These are phyloP conservation scores for Pao palembangensis DNA, from an alignment of 2,113 vertebrate genomes.

Conservation along the genomic window DNA sequence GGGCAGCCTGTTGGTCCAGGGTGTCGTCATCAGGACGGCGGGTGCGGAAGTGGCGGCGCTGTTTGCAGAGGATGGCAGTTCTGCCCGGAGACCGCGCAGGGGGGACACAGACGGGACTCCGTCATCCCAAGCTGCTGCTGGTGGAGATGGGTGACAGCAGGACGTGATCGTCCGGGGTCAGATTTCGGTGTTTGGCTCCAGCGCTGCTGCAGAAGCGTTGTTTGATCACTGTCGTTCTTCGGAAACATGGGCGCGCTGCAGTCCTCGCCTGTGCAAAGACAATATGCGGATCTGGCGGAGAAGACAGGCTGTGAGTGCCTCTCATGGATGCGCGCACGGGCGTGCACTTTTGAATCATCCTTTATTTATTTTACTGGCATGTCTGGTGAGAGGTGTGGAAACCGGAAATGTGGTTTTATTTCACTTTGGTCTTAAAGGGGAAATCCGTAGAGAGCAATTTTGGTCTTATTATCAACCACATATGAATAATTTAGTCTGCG, in stretches of 20 bases:
- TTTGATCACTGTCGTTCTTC: too few relatives aligned
- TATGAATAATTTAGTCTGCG: constrained; percentile 49
- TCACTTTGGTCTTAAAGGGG: constrained; percentile 2
- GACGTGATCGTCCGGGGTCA: constrained; percentile 12
- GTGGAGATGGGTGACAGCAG: constrained; percentile 15
- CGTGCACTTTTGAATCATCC: too few relatives aligned
- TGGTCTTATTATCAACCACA: constrained; percentile 11
- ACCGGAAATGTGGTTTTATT: background rate
- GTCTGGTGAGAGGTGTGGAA: too few relatives aligned
- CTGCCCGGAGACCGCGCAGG: constrained; percentile 9
- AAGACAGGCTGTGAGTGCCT: constrained; percentile 88
- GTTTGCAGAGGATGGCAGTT: constrained; percentile 25
- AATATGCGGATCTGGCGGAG: constrained; percentile 77
- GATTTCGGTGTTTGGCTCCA: background rate
- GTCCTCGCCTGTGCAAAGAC: constrained; percentile 73
- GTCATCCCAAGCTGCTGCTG: background rate
- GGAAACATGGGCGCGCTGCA: constrained; percentile 81
- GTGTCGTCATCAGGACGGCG: constrained; percentile 43
- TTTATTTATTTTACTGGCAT: too few relatives aligned
- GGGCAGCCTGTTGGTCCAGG: constrained; percentile 23
- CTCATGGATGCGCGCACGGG: too few relatives aligned
- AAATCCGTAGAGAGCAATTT: background rate
- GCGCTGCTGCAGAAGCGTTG: background rate
- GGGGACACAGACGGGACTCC: background rate
- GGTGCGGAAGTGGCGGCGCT: constrained; percentile 56